These are phyloP conservation scores for Leiothrix lutea DNA, from an alignment of 2,113 vertebrate species.

Conservation along the genomic window DNA sequence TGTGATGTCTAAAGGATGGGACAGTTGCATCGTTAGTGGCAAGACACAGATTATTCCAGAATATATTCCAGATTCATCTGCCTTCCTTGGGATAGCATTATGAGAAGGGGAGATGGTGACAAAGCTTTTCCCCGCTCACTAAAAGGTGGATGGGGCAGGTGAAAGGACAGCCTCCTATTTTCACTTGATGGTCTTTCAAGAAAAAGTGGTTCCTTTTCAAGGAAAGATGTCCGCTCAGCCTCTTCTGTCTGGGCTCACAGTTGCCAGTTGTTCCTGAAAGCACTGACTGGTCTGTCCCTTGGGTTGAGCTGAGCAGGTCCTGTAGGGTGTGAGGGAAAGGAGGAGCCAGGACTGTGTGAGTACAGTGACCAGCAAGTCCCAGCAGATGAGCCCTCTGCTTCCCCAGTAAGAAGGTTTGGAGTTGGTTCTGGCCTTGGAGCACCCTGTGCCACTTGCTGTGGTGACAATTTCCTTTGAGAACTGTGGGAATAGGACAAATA, in stretches of 20 bases:
- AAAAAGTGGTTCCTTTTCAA: neutral
- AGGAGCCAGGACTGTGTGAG: neutral
- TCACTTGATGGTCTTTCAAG: neutral
- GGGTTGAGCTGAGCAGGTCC: neutral
- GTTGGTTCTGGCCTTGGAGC: neutral
- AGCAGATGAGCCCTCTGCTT: neutral
- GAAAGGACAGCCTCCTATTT: neutral
- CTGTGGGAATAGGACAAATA: neutral
- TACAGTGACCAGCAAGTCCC: neutral
- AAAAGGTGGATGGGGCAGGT: neutral
- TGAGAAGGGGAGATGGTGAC: neutral
- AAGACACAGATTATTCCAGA: neutral
- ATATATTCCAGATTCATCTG: neutral
- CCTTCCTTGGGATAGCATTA: neutral
- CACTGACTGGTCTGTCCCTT: neutral
- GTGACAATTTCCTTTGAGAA: fast-evolving
- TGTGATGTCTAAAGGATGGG: neutral
- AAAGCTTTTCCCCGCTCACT: neutral
- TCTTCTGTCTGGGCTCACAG: neutral
- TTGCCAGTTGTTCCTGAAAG: neutral
- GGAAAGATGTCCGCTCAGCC: neutral
- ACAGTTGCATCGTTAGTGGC: neutral
- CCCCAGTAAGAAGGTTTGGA: neutral
- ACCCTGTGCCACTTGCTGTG: neutral
- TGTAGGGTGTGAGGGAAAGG: neutral